Percentiles rank a stretch among this genome's conserved stretches.
Conservation (phyloP, 1,140 invertebrate genomes). For the Hycleus phaleratus region DNA sequence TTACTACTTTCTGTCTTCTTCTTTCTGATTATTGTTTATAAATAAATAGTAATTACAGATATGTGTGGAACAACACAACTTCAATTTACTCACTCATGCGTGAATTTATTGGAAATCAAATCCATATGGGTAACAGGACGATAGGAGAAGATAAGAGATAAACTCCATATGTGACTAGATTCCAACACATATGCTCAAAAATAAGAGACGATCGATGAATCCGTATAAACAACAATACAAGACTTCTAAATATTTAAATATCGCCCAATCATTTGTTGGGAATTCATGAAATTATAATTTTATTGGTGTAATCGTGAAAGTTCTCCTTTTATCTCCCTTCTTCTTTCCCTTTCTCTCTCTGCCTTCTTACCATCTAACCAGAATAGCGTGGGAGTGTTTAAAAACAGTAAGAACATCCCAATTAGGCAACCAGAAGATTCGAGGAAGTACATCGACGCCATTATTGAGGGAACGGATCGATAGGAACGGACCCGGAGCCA, state of each 20-base stretch:
- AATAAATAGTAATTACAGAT: too few relatives aligned
- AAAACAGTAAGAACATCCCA: neutral
- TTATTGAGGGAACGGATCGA: neutral
- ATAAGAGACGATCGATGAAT: neutral
- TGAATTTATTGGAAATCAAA: slow-evolving; percentile 38
- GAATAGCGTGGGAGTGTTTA: slow-evolving; percentile 23
- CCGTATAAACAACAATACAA: neutral
- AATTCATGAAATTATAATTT: neutral
- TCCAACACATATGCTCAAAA: slow-evolving; percentile 2
- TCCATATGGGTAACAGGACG: slow-evolving; percentile 33
- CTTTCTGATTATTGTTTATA: too few relatives aligned
- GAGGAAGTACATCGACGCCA: neutral
- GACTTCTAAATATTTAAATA: neutral
- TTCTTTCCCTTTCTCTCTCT: too few relatives aligned
- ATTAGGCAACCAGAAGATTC: slow-evolving; percentile 1
- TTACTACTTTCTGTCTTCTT: too few relatives aligned
- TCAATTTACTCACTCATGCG: slow-evolving; percentile 23
- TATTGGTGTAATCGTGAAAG: neutral
- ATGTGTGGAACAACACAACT: neutral
- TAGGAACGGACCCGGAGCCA: neutral
- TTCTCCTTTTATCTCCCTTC: neutral
- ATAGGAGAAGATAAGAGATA: slow-evolving; percentile 15
- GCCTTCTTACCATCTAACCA: neutral
- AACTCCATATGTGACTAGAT: slow-evolving; percentile 8
- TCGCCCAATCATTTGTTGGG: neutral